Evolutionary conservation across 2,113 vertebrate genomes (phyloP).

Genomic region (Calidris pugnax): DNA sequence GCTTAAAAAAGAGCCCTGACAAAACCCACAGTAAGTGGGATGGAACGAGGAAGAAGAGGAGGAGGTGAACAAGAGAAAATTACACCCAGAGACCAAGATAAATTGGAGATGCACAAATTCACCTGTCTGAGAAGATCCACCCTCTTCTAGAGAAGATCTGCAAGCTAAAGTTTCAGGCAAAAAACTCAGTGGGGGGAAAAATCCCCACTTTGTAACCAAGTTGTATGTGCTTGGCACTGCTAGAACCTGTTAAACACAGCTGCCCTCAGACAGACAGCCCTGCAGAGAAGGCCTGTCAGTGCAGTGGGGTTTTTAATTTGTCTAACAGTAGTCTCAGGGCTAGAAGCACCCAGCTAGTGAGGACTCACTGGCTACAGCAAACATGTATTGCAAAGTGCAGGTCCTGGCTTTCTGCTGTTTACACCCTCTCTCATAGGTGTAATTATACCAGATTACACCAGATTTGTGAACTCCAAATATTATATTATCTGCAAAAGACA

Average conservation of each 20-base stretch:
- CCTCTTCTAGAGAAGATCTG: neutral
- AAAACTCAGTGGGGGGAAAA: neutral
- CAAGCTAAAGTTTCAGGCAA: neutral
- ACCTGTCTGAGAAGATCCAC: neutral
- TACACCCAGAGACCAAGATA: neutral
- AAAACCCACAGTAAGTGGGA: neutral
- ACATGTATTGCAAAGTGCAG: rapidly evolving
- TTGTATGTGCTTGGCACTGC: neutral
- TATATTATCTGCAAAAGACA: neutral
- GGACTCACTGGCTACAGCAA: neutral
- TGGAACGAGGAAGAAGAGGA: neutral
- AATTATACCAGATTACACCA: neutral
- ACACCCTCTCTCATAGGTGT: rapidly evolving
- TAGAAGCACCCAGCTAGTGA: neutral
- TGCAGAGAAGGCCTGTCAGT: neutral
- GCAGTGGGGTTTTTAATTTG: neutral
- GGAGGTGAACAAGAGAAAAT: neutral
- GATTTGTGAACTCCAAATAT: neutral
- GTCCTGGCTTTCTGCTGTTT: neutral
- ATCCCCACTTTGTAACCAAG: neutral
- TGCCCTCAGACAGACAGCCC: neutral
- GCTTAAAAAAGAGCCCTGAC: neutral
- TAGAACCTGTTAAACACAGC: neutral
- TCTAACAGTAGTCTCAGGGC: neutral
- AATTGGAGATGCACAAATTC: neutral